Conservation (phyloP, 2,113 vertebrate genomes). For the Orthonyx spaldingii region DNA sequence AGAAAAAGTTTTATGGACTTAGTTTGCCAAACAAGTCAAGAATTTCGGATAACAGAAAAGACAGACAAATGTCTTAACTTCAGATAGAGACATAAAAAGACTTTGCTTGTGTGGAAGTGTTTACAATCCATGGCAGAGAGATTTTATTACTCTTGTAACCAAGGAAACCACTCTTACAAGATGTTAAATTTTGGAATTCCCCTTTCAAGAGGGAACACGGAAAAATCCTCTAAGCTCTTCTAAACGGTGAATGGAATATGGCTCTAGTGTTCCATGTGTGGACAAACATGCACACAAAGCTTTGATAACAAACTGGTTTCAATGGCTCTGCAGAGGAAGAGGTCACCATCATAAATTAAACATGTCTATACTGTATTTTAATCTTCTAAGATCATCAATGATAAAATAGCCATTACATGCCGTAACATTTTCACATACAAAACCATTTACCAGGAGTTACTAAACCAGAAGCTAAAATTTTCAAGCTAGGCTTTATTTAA, state of each 20-base stretch:
- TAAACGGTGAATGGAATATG: background rate
- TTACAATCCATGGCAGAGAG: background rate
- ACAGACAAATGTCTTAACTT: background rate
- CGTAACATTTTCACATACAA: background rate
- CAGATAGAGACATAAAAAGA: background rate
- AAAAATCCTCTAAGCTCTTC: background rate
- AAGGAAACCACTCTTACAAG: background rate
- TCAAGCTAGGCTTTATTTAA: background rate
- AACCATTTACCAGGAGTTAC: background rate
- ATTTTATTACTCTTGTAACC: background rate
- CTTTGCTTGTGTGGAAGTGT: background rate
- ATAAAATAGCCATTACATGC: background rate
- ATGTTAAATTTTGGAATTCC: background rate
- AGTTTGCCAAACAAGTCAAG: background rate
- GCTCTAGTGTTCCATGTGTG: rapidly evolving
- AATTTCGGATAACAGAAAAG: background rate
- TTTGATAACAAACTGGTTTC: background rate
- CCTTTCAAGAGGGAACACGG: background rate
- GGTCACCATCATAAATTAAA: background rate
- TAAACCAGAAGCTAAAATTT: background rate
- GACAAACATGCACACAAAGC: background rate
- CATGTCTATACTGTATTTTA: background rate
- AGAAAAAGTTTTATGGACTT: background rate
- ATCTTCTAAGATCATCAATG: background rate
- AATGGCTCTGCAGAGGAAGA: rapidly evolving